A percentile compares a stretch with the other conserved stretches of the same genome.
Conservation (phyloP, 2,888 invertebrate species). For the Drosophila hamatofila region DNA sequence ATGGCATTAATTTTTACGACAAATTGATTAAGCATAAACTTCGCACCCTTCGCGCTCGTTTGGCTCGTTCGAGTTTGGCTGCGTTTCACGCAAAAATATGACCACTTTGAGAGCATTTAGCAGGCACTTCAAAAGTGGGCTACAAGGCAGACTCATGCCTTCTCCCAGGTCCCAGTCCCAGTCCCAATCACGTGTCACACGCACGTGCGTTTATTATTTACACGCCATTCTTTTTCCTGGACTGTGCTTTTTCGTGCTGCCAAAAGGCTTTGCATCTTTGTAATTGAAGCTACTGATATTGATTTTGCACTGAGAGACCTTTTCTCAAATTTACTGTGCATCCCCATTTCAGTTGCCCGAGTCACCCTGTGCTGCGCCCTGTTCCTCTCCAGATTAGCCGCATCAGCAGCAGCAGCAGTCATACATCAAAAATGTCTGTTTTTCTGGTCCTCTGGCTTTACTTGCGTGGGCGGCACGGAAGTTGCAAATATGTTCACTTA, state of each 20-base stretch:
- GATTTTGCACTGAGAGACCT: slow-evolving; percentile 55
- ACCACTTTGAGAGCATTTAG: slow-evolving; percentile 79
- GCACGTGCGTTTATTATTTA: slow-evolving; percentile 83
- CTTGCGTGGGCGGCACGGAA: slow-evolving; percentile 54
- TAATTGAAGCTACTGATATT: slow-evolving; percentile 63
- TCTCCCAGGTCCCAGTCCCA: slow-evolving; percentile 22
- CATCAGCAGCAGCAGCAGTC: slow-evolving; percentile 43
- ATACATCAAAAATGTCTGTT: slow-evolving; percentile 65
- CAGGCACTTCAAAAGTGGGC: slow-evolving; percentile 75
- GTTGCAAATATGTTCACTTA: slow-evolving; percentile 79
- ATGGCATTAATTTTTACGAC: slow-evolving; percentile 84
- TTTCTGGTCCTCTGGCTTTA: slow-evolving; percentile 24
- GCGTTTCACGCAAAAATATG: slow-evolving; percentile 44
- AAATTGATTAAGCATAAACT: slow-evolving; percentile 83
- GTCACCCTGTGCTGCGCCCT: slow-evolving; percentile 31
- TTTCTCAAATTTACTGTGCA: slow-evolving; percentile 13
- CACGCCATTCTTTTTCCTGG: slow-evolving; percentile 65
- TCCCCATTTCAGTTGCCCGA: slow-evolving; percentile 8
- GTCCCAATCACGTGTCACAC: slow-evolving; percentile 79
- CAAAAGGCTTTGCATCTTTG: slow-evolving; percentile 43
- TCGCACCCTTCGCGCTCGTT: slow-evolving; percentile 62
- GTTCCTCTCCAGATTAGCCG: slow-evolving; percentile 67
- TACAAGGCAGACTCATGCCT: slow-evolving; percentile 6
- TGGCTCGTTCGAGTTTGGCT: background rate
- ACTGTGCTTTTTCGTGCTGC: slow-evolving; percentile 22